phyloP scores from a whole-genome alignment of 2,113 vertebrate species.

The Ovis aries region DNA sequence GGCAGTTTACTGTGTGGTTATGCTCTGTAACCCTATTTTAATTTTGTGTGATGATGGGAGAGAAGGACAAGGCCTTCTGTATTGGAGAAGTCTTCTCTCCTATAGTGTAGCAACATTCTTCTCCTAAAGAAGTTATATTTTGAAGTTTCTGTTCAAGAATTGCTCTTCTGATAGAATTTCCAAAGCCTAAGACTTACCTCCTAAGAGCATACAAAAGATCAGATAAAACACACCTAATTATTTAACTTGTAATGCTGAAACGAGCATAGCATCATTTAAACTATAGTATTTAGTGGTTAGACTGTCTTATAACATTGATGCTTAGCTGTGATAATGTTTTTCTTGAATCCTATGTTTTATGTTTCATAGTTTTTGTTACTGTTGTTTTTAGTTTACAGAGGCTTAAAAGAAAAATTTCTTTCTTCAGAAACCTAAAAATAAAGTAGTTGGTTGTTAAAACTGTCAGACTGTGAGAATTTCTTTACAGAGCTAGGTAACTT shows the following conservation, averaged over 20 bases:
- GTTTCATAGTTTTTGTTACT: neutral
- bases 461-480: neutral
- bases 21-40: neutral
- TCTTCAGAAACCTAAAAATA: constrained; percentile 17
- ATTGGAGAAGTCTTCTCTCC: neutral
- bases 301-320: neutral
- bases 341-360: neutral
- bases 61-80: neutral
- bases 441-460: neutral
- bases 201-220: neutral
- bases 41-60: neutral
- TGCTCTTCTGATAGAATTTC: neutral
- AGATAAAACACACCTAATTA: neutral
- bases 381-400: neutral
- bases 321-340: constrained; percentile 10
- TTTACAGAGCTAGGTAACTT: neutral
- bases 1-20: neutral
- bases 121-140: neutral
- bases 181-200: neutral
- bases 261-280: constrained; percentile 22
- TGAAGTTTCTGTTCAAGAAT: neutral
- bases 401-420: neutral
- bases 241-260: neutral
- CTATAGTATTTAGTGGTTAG: neutral
- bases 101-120: neutral